phyloP scores from a whole-genome alignment of 2,797 vertebrate genomes.

The Oreortyx pictus region DNA sequence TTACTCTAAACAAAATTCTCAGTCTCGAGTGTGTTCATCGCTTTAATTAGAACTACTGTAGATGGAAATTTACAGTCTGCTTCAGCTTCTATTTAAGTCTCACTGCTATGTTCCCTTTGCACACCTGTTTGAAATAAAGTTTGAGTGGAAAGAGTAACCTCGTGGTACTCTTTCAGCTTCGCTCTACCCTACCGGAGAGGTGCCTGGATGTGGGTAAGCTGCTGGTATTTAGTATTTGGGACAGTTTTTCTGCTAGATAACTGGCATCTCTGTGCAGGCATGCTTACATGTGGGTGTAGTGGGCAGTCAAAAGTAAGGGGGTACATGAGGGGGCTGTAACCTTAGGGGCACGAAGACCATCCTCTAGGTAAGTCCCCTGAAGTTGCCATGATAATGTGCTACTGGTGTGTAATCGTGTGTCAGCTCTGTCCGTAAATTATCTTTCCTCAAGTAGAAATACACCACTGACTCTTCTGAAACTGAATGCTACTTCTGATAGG shows the following conservation, averaged over 20 bases:
- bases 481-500: not conserved
- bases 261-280: not conserved
- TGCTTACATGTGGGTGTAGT: not conserved
- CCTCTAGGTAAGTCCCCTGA: not conserved
- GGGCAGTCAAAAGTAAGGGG: not conserved
- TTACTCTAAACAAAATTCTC: conserved; percentile 70
- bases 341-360: not conserved
- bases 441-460: not conserved
- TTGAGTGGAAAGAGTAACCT: conserved; percentile 54
- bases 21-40: conserved; percentile 32
- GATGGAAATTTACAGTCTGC: conserved; percentile 66
- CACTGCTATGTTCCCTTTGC: conserved; percentile 36
- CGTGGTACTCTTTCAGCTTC: not conserved
- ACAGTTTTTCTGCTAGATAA: not conserved
- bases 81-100: conserved; percentile 65
- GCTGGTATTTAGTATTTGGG: not conserved
- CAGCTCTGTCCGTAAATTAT: not conserved
- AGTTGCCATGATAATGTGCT: not conserved
- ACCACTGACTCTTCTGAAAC: not conserved
- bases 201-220: not conserved
- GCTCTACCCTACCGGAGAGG: not conserved
- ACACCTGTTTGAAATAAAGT: conserved; percentile 62
- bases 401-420: not conserved
- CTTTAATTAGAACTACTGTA: conserved; percentile 51
- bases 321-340: not conserved